Evolutionary conservation across 1,140 invertebrate genomes (phyloP), one percentile per base, ranked within the genome.

Genomic region (Temnothorax curvispinosus): DNA sequence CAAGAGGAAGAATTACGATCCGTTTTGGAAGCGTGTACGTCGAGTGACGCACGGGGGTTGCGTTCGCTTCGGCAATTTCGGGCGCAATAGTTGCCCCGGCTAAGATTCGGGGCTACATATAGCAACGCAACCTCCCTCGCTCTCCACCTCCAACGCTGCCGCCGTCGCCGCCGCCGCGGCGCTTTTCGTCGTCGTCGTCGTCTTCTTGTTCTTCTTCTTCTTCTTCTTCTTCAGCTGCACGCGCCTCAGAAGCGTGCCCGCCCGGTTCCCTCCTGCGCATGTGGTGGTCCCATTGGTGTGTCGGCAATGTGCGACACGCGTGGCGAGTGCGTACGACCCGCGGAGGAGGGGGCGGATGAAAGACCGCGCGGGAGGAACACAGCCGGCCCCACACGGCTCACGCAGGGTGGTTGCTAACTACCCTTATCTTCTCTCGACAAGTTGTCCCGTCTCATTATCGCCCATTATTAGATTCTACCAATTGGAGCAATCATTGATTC

Each of bases 41-140:
- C 50, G 71, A 35, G 8, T 18, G 56, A 52, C 56, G 87, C 78
- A 89, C 15, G 52, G 88, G 90, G 91, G 91, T 84, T 92, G 92
- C 91, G 91, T 91, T 87, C 93, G 92, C 90, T 90, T 93, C 91
- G 94, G 92, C 87, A 88, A 91, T 93, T 93, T 94, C 92, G 93
- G 91, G 92, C 94, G 93, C 91, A 95, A 92, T 95, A 94, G 93
- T 95, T 94, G 93, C 92, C 92, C 92, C 92, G 93, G 90, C 93
- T 92, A 92, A 92, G 90, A 92, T 94, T 94, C 94, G 92, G 94
- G 92, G 93, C 95, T 95, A 95, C 95, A 95, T 95, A 95, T 95
- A 95, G 94, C 88, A 93, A 85, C 89, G 86, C 92, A 93, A 92
- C 92, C 91, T 94, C 94, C 94, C 93, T 94, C 91, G 84, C 92